These are phyloP conservation scores for Adelges cooleyi DNA, from an alignment of 1,140 invertebrate genomes.

Conservation along the genomic window DNA sequence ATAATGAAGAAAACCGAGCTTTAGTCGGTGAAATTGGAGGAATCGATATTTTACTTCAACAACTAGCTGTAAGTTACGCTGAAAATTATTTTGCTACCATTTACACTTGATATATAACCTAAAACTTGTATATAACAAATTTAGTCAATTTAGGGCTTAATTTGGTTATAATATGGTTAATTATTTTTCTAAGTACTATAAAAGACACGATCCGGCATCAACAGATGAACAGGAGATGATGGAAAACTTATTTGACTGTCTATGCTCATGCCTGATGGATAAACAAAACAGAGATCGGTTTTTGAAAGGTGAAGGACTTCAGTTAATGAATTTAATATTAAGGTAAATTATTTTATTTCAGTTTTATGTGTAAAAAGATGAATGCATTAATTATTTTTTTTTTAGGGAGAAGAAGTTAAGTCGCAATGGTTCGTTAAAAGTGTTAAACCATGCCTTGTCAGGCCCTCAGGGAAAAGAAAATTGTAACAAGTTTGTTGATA, in stretches of 20 bases:
- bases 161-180: no score
- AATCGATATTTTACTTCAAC: conserved; percentile 91
- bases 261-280: conserved; percentile 87
- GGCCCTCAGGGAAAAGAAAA: conserved; percentile 87
- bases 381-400: not conserved
- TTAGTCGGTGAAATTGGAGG: conserved; percentile 84
- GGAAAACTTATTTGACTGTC: conserved; percentile 94
- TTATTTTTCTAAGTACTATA: conserved; percentile 61
- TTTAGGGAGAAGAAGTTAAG: conserved; percentile 91
- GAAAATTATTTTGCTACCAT: not conserved
- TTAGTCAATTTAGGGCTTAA: no score
- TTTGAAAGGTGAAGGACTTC: conserved; percentile 85
- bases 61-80: conserved; percentile 67
- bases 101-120: no score
- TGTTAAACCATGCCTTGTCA: conserved; percentile 89
- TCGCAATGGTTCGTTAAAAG: conserved; percentile 90
- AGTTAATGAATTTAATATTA: conserved; percentile 95
- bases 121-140: no score
- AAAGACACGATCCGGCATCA: conserved; percentile 80
- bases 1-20: conserved; percentile 68
- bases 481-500: conserved; percentile 98
- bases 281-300: conserved; percentile 82
- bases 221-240: conserved; percentile 95
- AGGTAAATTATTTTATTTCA: conserved; percentile 42
- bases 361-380: not conserved